Evolutionary conservation across 2,113 vertebrate species (phyloP), one percentile per base, ranked within the genome.

Genomic region (Varanus salvator): DNA sequence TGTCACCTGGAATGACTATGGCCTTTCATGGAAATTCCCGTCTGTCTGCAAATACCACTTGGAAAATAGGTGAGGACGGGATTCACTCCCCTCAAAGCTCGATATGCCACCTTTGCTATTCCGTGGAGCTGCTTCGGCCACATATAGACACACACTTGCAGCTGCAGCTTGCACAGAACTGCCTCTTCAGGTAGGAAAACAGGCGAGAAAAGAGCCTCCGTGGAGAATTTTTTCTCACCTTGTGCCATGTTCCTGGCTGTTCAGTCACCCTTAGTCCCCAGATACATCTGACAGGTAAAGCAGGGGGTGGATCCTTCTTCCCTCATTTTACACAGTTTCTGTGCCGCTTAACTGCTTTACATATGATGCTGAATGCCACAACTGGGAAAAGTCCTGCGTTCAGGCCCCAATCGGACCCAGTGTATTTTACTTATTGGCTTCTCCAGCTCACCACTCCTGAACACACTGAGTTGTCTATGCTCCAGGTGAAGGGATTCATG

Each of bases 41-140:
- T 88, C 44, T 60, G 87, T 88, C 57, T 88, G 87, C 68, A 88
- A 88, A 72, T 88, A 88, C 25, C 2, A 9, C 34, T 54, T 88
- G 69, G 48, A 1, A 81, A 57, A 38, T 50, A 57, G 78, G 87
- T 88, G n/a, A 72, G 57, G 11, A 54, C 77, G n/a, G 48, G 50
- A 54, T 81, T 82, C 31, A 9, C 34, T 50, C 34, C 31, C 44
- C 25, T 66, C 19, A 19, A 31, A 77, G 25, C 54, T 87, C 3
- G 3, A 6, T 31, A 44, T 69, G 19, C 21, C 23, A 77, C 1
- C 48, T 50, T 29, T 48, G n/a, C 21, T 64, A 23, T 44, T 44
- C 23, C 9, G 17, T 34, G n/a, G 27, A 54, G 12, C 29, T 54
- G 14, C 48, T 31, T 75, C 21, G 21, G 14, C 17, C 38, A 29